A percentile compares a stretch with the other conserved stretches of the same genome.
Evolutionary conservation across 2,797 vertebrate species (phyloP).

Genomic region (Cyprinodon diabolis): DNA sequence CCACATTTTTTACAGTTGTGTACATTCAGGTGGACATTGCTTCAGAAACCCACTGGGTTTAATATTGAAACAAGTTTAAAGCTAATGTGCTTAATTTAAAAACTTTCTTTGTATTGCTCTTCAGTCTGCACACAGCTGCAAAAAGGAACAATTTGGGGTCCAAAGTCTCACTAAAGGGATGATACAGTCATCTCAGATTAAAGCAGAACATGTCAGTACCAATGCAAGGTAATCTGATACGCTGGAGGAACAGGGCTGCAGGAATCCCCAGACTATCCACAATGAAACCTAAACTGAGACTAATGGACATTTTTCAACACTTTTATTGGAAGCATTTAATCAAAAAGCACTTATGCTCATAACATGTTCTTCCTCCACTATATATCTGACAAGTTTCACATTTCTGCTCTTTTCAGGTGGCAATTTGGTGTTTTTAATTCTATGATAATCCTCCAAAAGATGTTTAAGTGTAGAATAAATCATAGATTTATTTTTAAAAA

Average conservation of each 20-base stretch:
- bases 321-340: not conserved
- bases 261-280: conserved; percentile 50
- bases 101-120: not conserved
- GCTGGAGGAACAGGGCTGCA: not conserved
- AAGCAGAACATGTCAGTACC: not conserved
- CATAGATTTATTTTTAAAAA: not conserved
- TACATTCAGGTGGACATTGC: too few species aligned
- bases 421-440: not conserved
- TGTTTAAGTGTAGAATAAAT: not conserved
- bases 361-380: not conserved
- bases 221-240: conserved; percentile 23
- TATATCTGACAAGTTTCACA: not conserved
- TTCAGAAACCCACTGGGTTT: too few species aligned
- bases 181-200: too few species aligned
- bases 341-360: not conserved
- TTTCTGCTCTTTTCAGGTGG: not conserved
- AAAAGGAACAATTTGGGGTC: not conserved
- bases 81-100: not conserved
- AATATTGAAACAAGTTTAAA: not conserved
- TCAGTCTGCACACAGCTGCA: not conserved
- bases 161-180: not conserved
- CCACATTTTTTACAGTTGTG: too few species aligned
- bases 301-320: not conserved
- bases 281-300: not conserved
- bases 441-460: not conserved